Evolutionary conservation across 2,113 vertebrate genomes (phyloP), one percentile per base, ranked within the genome.

Genomic region (Excalfactoria chinensis): DNA sequence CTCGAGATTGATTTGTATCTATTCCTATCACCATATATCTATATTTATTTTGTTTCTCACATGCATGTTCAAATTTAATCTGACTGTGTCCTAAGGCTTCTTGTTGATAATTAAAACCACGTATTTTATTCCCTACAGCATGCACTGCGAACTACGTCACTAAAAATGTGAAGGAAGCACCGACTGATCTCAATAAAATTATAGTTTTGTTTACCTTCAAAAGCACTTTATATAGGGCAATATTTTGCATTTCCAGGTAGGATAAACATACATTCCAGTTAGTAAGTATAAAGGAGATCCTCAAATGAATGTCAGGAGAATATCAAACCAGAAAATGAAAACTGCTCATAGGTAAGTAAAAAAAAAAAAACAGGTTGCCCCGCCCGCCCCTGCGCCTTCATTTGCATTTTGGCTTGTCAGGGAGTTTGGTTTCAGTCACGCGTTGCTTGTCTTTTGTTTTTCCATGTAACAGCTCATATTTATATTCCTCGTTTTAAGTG

Each of bases 31-130:
- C 19, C 93, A 95, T 97, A 95, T 97, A 95, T 97, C 96, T 97
- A 97, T 96, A 97, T 97, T 96, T 97, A 97, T 97, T 94, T 97
- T 96, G 53, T 93, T 97, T 96, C 93, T 95, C 90, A 90, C 88
- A 93, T 91, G 88, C 93, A 94, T 93, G 82, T 94, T 96, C 97
- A 95, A 95, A 97, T 96, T 95, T 93, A 96, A 97, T 97, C 93
- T 93, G 93, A 93, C 86, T 95, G 76, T 96, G 76, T 97, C 97
- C 95, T 95, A 92, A 96, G 95, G 95, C 94, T 89, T 95, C 88
- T 94, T 96, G 94, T 96, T 97, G 95, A 95, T 97, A 95, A 96
- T 97, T 97, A 97, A 95, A 92, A 86, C 77, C 93, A 97, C 56
- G 73, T 96, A 95, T 84, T 96, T 97, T 95, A 96, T 93, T 97